Evolutionary conservation across 2,113 vertebrate genomes (phyloP).

Genomic region (Poecilia latipinna): DNA sequence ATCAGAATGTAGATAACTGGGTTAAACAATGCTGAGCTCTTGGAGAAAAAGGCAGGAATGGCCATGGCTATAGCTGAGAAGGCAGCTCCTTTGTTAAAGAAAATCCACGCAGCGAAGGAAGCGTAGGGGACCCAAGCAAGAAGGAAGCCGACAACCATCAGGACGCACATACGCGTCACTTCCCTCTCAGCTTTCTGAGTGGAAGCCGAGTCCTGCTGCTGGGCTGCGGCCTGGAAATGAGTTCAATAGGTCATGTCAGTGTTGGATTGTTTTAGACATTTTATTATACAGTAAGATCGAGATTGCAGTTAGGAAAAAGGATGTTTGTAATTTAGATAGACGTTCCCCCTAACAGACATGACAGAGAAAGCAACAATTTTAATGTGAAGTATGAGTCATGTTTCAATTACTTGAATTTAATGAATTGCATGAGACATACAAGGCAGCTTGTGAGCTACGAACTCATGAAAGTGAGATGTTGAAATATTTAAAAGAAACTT

Average conservation of each 20-base stretch:
- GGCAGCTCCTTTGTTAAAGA: constrained; percentile 82
- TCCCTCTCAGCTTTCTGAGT: constrained; percentile 85
- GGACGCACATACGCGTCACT: constrained; percentile 83
- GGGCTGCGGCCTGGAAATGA: constrained; percentile 76
- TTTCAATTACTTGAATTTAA: too few relatives aligned
- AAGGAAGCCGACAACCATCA: constrained; percentile 83
- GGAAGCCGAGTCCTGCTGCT: constrained; percentile 81
- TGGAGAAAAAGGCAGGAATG: constrained; percentile 85
- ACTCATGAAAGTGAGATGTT: too few relatives aligned
- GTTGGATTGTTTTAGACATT: not conserved
- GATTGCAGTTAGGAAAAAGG: not conserved
- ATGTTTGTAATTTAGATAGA: not conserved
- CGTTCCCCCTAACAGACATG: not conserved
- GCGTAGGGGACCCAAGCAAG: constrained; percentile 83
- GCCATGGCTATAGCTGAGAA: constrained; percentile 80
- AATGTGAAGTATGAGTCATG: not conserved
- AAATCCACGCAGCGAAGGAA: constrained; percentile 81
- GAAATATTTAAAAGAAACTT: too few relatives aligned
- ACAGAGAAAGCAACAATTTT: not conserved
- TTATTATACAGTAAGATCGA: not conserved
- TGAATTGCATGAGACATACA: too few relatives aligned
- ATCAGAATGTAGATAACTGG: constrained; percentile 78
- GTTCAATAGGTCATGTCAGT: not conserved
- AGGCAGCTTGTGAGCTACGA: too few relatives aligned
- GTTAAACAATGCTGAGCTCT: constrained; percentile 84